Evolutionary conservation across 2,888 invertebrate species (phyloP).

Genomic region (Leptinotarsa peninsularis): DNA sequence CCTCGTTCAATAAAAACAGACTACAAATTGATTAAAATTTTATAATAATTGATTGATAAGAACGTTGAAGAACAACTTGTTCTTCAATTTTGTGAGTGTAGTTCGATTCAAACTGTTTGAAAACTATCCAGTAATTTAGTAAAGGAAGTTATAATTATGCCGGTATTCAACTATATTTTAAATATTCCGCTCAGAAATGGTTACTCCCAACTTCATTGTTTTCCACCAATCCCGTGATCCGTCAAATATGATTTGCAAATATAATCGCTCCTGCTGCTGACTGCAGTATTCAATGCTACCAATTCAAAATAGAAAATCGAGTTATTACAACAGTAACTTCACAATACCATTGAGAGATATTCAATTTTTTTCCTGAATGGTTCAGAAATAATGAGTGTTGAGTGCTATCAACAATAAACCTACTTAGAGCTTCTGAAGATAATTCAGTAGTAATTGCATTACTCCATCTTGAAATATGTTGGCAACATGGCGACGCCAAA

Average conservation of each 20-base stretch:
- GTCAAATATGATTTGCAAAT: neutral
- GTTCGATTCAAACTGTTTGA: too few species aligned
- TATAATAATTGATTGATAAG: too few species aligned
- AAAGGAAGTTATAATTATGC: too few species aligned
- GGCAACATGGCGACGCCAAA: constrained; percentile 64
- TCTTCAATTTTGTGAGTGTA: too few species aligned
- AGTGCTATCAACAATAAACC: neutral
- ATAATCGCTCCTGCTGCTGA: neutral
- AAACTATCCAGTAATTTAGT: too few species aligned
- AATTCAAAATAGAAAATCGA: constrained; percentile 15
- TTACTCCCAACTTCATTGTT: neutral
- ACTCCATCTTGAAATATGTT: constrained; percentile 51
- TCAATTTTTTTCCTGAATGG: neutral
- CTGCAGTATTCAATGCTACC: constrained; percentile 20
- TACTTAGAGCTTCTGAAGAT: neutral
- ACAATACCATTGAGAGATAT: neutral
- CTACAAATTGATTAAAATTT: too few species aligned
- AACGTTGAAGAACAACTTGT: too few species aligned
- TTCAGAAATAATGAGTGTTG: neutral
- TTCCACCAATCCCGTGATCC: constrained; percentile 3
- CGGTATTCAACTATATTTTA: neutral
- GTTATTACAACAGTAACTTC: neutral
- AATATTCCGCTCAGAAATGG: neutral
- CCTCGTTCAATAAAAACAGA: too few species aligned
- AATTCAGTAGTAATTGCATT: constrained; percentile 9